Conservation (phyloP, 1,140 invertebrate species). For the Trichomalopsis sarcophagae region DNA sequence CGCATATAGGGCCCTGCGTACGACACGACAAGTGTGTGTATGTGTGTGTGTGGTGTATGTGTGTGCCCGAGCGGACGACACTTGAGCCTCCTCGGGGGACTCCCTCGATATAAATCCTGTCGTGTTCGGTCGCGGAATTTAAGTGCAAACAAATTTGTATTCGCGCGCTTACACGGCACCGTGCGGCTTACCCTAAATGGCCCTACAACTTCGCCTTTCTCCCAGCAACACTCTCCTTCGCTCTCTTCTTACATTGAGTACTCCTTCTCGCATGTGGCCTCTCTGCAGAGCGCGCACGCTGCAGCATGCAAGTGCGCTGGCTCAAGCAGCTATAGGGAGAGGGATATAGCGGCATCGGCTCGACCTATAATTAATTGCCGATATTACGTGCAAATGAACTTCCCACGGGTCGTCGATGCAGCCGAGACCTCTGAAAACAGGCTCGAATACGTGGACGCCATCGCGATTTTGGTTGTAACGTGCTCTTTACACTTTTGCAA, state of each 20-base stretch:
- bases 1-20: constrained; percentile 53
- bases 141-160: constrained; percentile 73
- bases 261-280: not conserved
- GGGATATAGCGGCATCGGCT: not conserved
- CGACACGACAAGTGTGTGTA: constrained; percentile 24
- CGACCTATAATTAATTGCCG: constrained; percentile 66
- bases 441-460: not conserved
- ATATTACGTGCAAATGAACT: constrained; percentile 65
- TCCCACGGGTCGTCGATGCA: not conserved
- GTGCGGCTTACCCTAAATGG: constrained; percentile 69
- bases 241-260: not conserved
- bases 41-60: too few species aligned
- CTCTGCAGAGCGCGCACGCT: not conserved
- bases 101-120: constrained; percentile 64
- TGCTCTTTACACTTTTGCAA: too few species aligned
- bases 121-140: constrained; percentile 63
- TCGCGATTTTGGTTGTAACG: too few species aligned
- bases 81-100: constrained; percentile 55
- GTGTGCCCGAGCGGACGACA: constrained; percentile 51
- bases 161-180: constrained; percentile 67
- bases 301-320: not conserved
- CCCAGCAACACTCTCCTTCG: not conserved
- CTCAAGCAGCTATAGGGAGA: not conserved
- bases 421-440: not conserved
- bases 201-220: constrained; percentile 60